Evolutionary conservation across 2,888 invertebrate species (phyloP), one percentile per base, ranked within the genome.

Genomic region (Meandrusa payeni): DNA sequence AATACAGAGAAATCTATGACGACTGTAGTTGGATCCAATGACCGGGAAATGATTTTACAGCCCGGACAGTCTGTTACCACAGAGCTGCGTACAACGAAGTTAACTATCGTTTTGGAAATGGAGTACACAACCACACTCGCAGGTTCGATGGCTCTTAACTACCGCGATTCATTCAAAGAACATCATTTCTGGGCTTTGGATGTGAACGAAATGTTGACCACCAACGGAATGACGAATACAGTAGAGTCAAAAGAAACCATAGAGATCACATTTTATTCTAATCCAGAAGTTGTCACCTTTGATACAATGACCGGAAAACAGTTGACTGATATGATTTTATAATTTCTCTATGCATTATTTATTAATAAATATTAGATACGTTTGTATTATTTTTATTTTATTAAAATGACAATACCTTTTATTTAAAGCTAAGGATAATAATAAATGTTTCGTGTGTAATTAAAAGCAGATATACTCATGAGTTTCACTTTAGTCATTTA

Each of bases 171-270:
- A 1, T 63, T 50, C 48, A 60, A 59, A 12, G 63, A 51, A 7
- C 74, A 73, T 41, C 60, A 66, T 36, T 73, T 71, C 59, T 73
- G 66, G 67, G 55, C 56, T 1, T 12, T 64, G 1, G 59, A 60
- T 23, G 44, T 75, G 2, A 53, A 59, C 5, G 36, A 46, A 0
- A 46, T 72, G 5, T 42, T 66, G 47, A n/a, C 28, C 0, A 50
- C 51, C 1, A 60, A 49, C 0, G 53, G 49, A 0, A 12, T 68
- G 20, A 49, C 49, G 2, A 49, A 37, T 2, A 27, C 28, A 0
- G 12, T 56, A 0, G 9, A 12, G 5, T 57, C 34, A 0, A 47
- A 50, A 0, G 68, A 74, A 29, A 41, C 57, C 2, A 61, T 75
- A 1, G 55, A 58, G 0, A 34, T 72, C 2, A 52, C 49, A 1